Conservation (phyloP, 2,113 vertebrate genomes). For the Macrotis lagotis region DNA sequence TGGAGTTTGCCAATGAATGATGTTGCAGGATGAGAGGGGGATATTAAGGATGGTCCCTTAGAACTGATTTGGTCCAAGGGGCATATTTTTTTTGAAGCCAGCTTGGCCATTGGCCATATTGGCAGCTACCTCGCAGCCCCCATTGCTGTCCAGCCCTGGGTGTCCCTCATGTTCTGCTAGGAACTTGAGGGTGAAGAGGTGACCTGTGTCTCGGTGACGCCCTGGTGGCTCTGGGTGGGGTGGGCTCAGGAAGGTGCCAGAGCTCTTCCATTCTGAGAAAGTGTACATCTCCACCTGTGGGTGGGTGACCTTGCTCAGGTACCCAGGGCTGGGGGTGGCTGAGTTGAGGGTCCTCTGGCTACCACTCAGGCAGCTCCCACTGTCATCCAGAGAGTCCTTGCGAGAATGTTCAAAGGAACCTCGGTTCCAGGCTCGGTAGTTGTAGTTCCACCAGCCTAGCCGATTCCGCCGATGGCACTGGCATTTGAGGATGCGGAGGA, state of each 20-base stretch:
- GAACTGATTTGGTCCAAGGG: conserved; percentile 44
- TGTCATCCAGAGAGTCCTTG: conserved; percentile 89
- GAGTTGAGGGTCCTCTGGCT: conserved; percentile 92
- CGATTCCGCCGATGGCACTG: conserved; percentile 91
- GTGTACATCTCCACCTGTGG: conserved; percentile 87
- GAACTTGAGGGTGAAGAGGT: conserved; percentile 80
- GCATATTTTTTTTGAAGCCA: conserved; percentile 22
- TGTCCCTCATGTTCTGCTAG: conserved; percentile 75
- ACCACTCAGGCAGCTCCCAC: conserved; percentile 89
- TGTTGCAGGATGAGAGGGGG: background rate
- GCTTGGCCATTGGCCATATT: conserved; percentile 67
- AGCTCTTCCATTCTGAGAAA: conserved; percentile 84
- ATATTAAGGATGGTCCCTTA: background rate
- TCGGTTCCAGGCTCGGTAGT: conserved; percentile 90
- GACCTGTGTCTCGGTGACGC: conserved; percentile 57
- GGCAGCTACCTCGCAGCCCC: conserved; percentile 33
- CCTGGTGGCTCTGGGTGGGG: conserved; percentile 68
- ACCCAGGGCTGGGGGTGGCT: conserved; percentile 86
- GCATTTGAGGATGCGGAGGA: conserved; percentile 93
- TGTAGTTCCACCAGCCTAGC: conserved; percentile 89
- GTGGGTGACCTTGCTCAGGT: conserved; percentile 83
- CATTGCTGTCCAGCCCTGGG: conserved; percentile 6
- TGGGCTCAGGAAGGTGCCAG: conserved; percentile 83
- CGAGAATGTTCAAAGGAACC: conserved; percentile 88
- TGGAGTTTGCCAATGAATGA: background rate